Conservation (phyloP, 1,140 invertebrate species). For the Papilio glaucus region DNA sequence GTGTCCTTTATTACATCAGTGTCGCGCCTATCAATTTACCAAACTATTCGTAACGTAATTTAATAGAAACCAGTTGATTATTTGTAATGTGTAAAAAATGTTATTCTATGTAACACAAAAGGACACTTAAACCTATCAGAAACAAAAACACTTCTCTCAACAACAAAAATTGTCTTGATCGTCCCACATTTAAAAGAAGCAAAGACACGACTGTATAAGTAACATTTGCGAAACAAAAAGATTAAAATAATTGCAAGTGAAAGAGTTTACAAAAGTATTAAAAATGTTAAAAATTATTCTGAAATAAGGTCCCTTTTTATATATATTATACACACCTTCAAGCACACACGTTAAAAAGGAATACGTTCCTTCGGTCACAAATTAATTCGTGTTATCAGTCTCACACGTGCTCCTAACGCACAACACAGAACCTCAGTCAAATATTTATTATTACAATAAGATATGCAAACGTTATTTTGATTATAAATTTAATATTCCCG, state of each 20-base stretch:
- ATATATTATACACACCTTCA: neutral
- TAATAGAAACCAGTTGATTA: no score
- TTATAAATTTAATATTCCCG: neutral
- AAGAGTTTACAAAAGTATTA: neutral
- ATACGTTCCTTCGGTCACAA: neutral
- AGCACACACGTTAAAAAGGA: neutral
- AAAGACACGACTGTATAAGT: neutral
- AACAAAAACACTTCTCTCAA: no score
- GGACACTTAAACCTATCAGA: no score
- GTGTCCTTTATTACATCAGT: no score
- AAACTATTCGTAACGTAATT: no score
- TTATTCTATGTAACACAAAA: no score
- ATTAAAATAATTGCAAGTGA: neutral
- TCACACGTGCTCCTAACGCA: neutral
- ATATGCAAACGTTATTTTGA: neutral
- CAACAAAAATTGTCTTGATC: no score
- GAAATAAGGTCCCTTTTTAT: constrained; percentile 3
- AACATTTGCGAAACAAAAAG: neutral
- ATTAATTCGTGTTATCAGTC: constrained; percentile 20
- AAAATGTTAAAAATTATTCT: neutral
- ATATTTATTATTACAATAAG: constrained; percentile 1
- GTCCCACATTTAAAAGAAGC: neutral
- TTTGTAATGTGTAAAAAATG: no score
- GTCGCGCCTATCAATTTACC: no score
- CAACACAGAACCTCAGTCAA: neutral